These are phyloP conservation scores for Lumbricus terrestris DNA, from an alignment of 2,888 invertebrate genomes.

Conservation along the genomic window DNA sequence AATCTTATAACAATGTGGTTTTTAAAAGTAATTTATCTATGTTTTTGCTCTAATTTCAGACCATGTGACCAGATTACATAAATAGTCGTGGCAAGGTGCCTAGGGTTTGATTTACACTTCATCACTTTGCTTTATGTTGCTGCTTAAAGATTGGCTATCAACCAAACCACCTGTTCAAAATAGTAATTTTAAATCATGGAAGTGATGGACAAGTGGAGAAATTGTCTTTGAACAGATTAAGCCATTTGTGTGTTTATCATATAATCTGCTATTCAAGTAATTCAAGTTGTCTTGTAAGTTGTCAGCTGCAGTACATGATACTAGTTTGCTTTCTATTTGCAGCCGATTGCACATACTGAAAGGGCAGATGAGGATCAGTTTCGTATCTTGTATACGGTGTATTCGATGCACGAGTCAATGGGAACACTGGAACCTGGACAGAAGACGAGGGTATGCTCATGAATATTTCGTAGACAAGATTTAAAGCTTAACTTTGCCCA, in stretches of 20 bases:
- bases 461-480: neutral
- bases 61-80: neutral
- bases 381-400: neutral
- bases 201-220: neutral
- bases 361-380: neutral
- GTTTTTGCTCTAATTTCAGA: neutral
- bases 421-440: conserved; percentile 9
- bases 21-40: neutral
- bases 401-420: neutral
- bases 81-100: neutral
- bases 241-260: neutral
- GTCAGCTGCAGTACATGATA: neutral
- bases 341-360: neutral
- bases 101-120: neutral
- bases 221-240: neutral
- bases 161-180: neutral
- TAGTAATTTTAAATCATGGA: neutral
- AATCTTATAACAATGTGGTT: neutral
- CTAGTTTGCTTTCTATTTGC: neutral
- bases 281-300: neutral
- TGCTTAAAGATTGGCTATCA: neutral
- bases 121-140: neutral
- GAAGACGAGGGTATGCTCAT: neutral
- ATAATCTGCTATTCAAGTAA: neutral
- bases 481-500: neutral